A percentile compares a stretch with the other conserved stretches of the same genome.
Evolutionary conservation across 2,113 vertebrate genomes (phyloP).

Genomic region (Nyctereutes procyonoides): DNA sequence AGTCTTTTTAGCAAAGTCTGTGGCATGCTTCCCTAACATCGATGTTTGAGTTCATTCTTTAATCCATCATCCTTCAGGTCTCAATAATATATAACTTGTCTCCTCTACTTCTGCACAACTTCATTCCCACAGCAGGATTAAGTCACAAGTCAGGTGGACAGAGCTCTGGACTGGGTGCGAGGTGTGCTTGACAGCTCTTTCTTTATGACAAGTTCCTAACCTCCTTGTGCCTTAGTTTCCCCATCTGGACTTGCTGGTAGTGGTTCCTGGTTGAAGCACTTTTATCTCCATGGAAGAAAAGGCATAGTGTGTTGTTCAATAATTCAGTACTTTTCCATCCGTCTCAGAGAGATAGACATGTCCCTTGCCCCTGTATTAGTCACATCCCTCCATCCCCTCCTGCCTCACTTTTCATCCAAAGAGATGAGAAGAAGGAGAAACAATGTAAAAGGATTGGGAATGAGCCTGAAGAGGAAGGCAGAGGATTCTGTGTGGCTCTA

Average conservation of each 20-base stretch:
- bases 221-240: constrained; percentile 11
- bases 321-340: constrained; percentile 63
- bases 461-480: neutral
- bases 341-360: neutral
- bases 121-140: neutral
- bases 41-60: neutral
- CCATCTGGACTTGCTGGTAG: neutral
- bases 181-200: neutral
- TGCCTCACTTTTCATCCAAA: constrained; percentile 13
- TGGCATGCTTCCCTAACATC: neutral
- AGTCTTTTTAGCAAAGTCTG: neutral
- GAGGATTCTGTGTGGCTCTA: neutral
- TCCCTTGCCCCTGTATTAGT: constrained; percentile 15
- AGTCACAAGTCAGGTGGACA: neutral
- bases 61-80: neutral
- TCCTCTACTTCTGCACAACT: neutral
- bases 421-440: neutral
- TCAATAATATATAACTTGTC: neutral
- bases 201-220: neutral
- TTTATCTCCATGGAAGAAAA: constrained; percentile 31
- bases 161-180: neutral
- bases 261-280: neutral
- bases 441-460: neutral
- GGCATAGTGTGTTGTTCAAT: neutral
- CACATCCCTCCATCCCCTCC: neutral